Conservation (phyloP, 2,888 invertebrate genomes). For the Melikaiella ostensackeni region DNA sequence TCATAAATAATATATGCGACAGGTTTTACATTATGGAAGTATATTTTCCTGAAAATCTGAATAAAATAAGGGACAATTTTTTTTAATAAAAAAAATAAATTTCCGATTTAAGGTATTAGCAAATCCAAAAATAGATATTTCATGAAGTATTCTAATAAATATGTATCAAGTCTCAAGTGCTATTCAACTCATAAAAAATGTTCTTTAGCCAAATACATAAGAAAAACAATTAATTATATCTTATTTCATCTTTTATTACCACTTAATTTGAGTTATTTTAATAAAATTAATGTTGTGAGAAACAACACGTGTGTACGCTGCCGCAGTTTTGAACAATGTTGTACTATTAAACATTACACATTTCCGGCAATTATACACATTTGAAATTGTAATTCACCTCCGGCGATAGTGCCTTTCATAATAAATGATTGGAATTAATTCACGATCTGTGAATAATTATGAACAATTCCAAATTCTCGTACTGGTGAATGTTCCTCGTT, state of each 20-base stretch:
- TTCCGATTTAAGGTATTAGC: no score
- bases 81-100: no score
- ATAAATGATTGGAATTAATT: slow-evolving; percentile 28
- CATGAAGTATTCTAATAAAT: neutral
- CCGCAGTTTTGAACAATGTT: slow-evolving; percentile 8
- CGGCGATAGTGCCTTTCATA: slow-evolving; percentile 15
- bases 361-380: slow-evolving; percentile 18
- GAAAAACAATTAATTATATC: neutral
- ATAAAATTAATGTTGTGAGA: slow-evolving; percentile 2
- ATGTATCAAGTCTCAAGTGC: neutral
- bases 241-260: neutral
- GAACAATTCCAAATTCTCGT: slow-evolving; percentile 5
- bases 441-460: slow-evolving; percentile 17
- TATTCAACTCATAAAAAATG: neutral
- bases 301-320: slow-evolving; percentile 11
- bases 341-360: slow-evolving; percentile 24
- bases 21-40: no score
- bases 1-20: no score
- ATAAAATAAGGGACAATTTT: no score
- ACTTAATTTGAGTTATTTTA: neutral
- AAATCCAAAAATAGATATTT: no score
- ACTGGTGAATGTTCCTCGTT: neutral
- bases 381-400: slow-evolving; percentile 32
- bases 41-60: no score
- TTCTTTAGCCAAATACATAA: neutral